Evolutionary conservation across 2,113 vertebrate genomes (phyloP).

Genomic region (Rhegmatorhina hoffmannsi): DNA sequence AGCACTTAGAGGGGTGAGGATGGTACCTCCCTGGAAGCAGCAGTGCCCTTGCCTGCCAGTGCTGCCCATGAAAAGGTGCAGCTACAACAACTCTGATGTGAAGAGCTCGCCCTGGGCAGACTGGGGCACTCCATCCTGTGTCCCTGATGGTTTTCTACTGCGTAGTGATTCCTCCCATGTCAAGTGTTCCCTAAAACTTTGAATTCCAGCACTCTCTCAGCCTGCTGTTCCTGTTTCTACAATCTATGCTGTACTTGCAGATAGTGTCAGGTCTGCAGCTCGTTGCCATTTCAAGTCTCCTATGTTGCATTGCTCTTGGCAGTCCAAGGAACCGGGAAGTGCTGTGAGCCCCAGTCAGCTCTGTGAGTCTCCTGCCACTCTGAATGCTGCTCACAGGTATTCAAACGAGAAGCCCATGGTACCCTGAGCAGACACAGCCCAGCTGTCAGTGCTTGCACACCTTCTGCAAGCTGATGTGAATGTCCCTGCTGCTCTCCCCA

Average conservation of each 20-base stretch:
- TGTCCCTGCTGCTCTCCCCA: not conserved
- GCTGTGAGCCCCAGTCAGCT: not conserved
- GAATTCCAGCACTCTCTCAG: too few relatives aligned
- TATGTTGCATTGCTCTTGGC: not conserved
- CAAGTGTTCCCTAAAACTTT: not conserved
- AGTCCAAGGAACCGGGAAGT: not conserved
- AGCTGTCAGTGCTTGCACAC: not conserved
- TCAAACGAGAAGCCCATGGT: not conserved
- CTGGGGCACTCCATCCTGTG: not conserved
- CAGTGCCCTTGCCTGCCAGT: not conserved
- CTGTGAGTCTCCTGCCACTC: not conserved
- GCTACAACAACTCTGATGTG: accelerated
- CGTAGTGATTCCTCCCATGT: accelerated
- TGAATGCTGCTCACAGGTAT: not conserved
- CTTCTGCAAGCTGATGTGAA: not conserved
- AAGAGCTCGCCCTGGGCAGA: accelerated
- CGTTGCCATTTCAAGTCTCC: accelerated
- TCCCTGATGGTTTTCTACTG: not conserved
- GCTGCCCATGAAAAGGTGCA: not conserved
- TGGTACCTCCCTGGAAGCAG: not conserved
- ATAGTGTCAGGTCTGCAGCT: not conserved
- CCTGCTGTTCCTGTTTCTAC: not conserved
- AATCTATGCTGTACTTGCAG: not conserved
- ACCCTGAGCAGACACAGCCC: not conserved
- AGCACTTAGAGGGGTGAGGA: not conserved